phyloP scores from a whole-genome alignment of 2,888 invertebrate species.

The Atherix ibis region DNA sequence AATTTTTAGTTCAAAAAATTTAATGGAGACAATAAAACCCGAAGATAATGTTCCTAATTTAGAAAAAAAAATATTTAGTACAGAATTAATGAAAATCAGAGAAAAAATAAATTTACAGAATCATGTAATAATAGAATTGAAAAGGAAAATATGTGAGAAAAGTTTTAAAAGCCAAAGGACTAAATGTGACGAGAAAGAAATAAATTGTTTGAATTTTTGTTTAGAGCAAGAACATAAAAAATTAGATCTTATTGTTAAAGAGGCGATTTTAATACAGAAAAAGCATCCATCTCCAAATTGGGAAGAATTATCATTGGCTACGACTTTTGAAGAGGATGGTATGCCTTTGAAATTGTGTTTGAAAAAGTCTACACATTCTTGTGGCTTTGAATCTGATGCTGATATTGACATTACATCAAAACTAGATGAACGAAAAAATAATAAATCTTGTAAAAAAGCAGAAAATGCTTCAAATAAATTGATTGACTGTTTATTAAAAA shows the following conservation, averaged over 20 bases:
- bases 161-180: conserved; percentile 19
- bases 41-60: too few relatives aligned
- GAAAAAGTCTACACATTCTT: too few relatives aligned
- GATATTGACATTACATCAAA: too few relatives aligned
- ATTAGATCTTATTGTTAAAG: conserved; percentile 21
- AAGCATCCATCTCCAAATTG: conserved; percentile 22
- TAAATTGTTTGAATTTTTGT: conserved; percentile 21
- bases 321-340: conserved; percentile 25
- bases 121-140: conserved; percentile 21
- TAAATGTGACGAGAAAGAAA: conserved; percentile 21
- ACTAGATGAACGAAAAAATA: too few relatives aligned
- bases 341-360: conserved; percentile 8
- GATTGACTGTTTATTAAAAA: too few relatives aligned
- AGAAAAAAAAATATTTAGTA: conserved; percentile 2
- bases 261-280: conserved; percentile 23
- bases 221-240: conserved; percentile 27
- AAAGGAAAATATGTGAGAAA: conserved; percentile 20
- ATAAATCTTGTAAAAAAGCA: neutral
- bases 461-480: neutral
- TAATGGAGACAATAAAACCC: too few relatives aligned
- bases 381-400: too few relatives aligned
- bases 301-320: conserved; percentile 20
- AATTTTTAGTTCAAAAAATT: too few relatives aligned
- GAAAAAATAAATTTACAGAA: conserved; percentile 26
- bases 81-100: conserved; percentile 22